Conservation (phyloP, 2,113 vertebrate genomes). For the Tretioscincus oriximinensis region DNA sequence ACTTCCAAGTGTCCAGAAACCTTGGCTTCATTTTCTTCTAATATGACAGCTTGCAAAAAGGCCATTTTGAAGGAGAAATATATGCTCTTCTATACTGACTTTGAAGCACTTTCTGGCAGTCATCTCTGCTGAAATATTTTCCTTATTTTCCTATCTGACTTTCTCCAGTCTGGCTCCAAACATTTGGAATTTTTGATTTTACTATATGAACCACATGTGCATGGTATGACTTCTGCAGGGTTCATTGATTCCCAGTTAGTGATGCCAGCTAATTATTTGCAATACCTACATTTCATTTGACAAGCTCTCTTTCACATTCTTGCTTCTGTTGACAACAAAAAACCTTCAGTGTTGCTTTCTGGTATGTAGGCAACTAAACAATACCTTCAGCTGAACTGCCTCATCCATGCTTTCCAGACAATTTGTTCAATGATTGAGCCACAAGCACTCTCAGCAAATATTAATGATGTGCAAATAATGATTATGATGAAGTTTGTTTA, state of each 20-base stretch:
- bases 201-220: not conserved
- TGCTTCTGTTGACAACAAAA: not conserved
- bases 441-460: too few relatives aligned
- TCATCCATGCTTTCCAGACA: not conserved
- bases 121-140: constrained; percentile 25
- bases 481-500: too few relatives aligned
- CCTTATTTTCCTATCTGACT: constrained; percentile 6
- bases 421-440: too few relatives aligned
- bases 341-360: not conserved
- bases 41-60: not conserved
- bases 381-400: not conserved
- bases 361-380: not conserved
- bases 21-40: not conserved
- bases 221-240: not conserved
- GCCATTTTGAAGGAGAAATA: not conserved
- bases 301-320: not conserved
- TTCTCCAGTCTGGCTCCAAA: not conserved
- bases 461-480: too few relatives aligned
- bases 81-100: not conserved
- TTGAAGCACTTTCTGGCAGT: constrained; percentile 17
- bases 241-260: not conserved
- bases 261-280: constrained; percentile 13
- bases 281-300: constrained; percentile 1
- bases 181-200: constrained; percentile 20
- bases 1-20: not conserved